Percentiles rank a stretch among this genome's conserved stretches.
Evolutionary conservation across 1,140 invertebrate genomes (phyloP).

Genomic region (Heliconius nattereri): DNA sequence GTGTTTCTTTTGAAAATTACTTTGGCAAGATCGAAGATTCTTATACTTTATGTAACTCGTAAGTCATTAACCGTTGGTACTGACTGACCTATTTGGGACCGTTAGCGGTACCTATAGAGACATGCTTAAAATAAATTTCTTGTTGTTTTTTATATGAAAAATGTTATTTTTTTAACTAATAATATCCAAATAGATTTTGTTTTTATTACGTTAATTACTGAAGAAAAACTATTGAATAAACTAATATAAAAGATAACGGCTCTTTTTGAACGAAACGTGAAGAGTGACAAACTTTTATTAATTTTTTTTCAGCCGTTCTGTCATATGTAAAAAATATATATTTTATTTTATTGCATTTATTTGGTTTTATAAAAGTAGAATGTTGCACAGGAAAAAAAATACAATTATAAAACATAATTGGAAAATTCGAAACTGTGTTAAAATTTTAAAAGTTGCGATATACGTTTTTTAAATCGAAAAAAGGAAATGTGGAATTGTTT

Average conservation of each 20-base stretch:
- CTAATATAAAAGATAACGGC: too few relatives aligned
- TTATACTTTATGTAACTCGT: slow-evolving; percentile 21
- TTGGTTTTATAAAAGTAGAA: not conserved
- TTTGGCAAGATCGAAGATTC: slow-evolving; percentile 7
- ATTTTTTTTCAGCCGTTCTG: too few relatives aligned
- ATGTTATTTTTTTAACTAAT: too few relatives aligned
- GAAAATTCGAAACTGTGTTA: not conserved
- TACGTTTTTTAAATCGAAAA: not conserved
- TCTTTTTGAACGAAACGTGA: too few relatives aligned
- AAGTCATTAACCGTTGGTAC: slow-evolving; percentile 19
- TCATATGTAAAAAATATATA: not conserved
- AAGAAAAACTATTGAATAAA: too few relatives aligned
- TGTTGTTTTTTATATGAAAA: too few relatives aligned
- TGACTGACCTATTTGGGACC: slow-evolving; percentile 9
- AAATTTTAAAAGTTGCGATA: not conserved
- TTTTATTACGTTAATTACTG: too few relatives aligned
- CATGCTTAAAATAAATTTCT: not conserved
- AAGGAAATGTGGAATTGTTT: too few relatives aligned
- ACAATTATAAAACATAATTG: slow-evolving; percentile 2
- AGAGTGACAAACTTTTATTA: too few relatives aligned
- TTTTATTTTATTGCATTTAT: not conserved
- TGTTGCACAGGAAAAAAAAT: not conserved
- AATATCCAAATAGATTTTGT: too few relatives aligned
- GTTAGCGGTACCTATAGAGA: not conserved
- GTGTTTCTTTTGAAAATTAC: slow-evolving; percentile 19